Percentiles rank a stretch among this genome's conserved stretches.
These are phyloP conservation scores for Harpagus bidentatus DNA, from an alignment of 2,113 vertebrate genomes.

Conservation along the genomic window DNA sequence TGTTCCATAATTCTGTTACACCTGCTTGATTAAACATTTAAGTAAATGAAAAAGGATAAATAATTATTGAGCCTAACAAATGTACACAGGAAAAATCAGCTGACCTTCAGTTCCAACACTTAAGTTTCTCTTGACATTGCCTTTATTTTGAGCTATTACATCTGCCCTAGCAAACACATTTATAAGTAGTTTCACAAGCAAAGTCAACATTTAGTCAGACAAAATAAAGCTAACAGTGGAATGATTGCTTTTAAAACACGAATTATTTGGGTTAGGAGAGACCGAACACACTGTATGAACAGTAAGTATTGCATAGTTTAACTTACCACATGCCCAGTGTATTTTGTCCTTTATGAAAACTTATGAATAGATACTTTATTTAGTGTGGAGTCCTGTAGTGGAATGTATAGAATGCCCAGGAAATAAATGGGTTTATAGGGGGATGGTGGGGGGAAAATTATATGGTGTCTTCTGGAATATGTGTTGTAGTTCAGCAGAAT, in stretches of 20 bases:
- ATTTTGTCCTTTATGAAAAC: not conserved
- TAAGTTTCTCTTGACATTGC: constrained; percentile 33
- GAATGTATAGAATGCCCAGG: not conserved
- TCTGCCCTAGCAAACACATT: not conserved
- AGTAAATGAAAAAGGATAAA: not conserved
- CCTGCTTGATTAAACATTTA: constrained; percentile 3
- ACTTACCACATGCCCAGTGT: not conserved
- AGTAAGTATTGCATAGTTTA: not conserved
- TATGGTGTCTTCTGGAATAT: not conserved
- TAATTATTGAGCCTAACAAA: not conserved
- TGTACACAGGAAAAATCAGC: not conserved
- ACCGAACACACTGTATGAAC: not conserved
- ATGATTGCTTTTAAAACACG: not conserved
- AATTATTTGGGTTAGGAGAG: not conserved
- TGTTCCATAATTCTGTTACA: constrained; percentile 10
- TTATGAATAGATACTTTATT: not conserved
- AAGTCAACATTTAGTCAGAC: constrained; percentile 1
- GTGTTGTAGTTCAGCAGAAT: not conserved
- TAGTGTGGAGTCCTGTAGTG: not conserved
- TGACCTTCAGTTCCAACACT: constrained; percentile 10
- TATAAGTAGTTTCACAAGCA: not conserved
- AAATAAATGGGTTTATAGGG: not conserved
- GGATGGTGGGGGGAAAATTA: accelerated
- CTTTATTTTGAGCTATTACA: constrained; percentile 10
- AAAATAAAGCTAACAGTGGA: constrained; percentile 21